phyloP scores from a whole-genome alignment of 2,888 invertebrate genomes.

The Schrankia costaestrigalis region DNA sequence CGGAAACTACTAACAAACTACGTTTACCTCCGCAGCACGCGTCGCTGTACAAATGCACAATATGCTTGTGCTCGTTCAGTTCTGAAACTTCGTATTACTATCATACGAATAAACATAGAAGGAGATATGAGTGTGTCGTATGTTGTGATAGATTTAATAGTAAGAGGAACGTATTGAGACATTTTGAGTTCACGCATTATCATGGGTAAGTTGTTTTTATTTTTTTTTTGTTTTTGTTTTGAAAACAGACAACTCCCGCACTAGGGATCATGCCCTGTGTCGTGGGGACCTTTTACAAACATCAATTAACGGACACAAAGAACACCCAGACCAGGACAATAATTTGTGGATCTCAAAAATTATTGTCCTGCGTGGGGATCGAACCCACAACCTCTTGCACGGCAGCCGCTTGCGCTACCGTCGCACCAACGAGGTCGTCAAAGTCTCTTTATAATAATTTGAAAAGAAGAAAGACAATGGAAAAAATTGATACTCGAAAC shows the following conservation, averaged over 20 bases:
- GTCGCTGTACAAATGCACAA: slow-evolving; percentile 42
- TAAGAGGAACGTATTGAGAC: slow-evolving; percentile 38
- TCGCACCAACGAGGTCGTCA: no score
- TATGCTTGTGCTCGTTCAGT: slow-evolving; percentile 54
- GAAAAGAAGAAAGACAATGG: no score
- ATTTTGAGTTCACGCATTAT: slow-evolving; percentile 42
- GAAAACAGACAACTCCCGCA: not conserved
- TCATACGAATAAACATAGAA: slow-evolving; percentile 49
- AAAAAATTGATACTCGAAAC: no score
- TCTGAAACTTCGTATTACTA: slow-evolving; percentile 55
- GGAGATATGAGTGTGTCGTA: slow-evolving; percentile 45
- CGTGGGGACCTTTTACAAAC: not conserved
- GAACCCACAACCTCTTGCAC: no score
- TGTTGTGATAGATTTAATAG: slow-evolving; percentile 37
- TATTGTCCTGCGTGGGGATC: no score
- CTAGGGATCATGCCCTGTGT: not conserved
- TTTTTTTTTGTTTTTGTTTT: not conserved
- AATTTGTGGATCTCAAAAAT: no score
- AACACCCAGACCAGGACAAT: no score
- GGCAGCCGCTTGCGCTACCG: no score
- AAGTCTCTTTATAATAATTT: no score
- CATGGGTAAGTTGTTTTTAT: slow-evolving; percentile 33
- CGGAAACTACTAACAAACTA: not conserved
- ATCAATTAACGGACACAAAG: no score
- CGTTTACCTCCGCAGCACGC: slow-evolving; percentile 37